Conservation (phyloP, 1,140 invertebrate genomes). For the Nilaparvata lugens region DNA sequence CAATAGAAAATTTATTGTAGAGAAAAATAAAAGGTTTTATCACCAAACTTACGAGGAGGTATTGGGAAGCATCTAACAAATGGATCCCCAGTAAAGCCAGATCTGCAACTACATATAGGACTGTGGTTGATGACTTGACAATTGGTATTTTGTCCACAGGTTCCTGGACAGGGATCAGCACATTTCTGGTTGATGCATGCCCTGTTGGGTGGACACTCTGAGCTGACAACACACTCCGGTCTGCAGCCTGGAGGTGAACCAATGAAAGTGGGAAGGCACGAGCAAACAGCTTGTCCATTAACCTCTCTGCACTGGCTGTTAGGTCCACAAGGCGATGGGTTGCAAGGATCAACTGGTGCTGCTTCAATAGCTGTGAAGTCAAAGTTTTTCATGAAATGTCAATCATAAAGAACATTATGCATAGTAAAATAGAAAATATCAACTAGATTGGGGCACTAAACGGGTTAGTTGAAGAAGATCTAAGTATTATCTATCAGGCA, state of each 20-base stretch:
- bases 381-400: not conserved
- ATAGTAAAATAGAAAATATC: no score
- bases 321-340: slow-evolving; percentile 47
- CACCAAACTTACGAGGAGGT: slow-evolving; percentile 23
- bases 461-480: no score
- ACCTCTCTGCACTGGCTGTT: slow-evolving; percentile 51
- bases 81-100: slow-evolving; percentile 58
- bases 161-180: slow-evolving; percentile 40
- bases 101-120: slow-evolving; percentile 62
- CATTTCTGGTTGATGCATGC: slow-evolving; percentile 43
- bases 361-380: slow-evolving; percentile 21
- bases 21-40: no score
- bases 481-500: no score
- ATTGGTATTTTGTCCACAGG: slow-evolving; percentile 45
- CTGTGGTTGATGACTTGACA: slow-evolving; percentile 67
- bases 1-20: no score
- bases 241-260: slow-evolving; percentile 41
- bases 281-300: slow-evolving; percentile 48
- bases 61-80: slow-evolving; percentile 40
- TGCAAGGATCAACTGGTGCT: slow-evolving; percentile 34
- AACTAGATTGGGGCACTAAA: no score
- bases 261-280: slow-evolving; percentile 35
- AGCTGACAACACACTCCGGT: slow-evolving; percentile 40
- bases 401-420: no score
- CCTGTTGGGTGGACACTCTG: slow-evolving; percentile 37